Evolutionary conservation across 2,888 invertebrate genomes (phyloP), one percentile per base, ranked within the genome.

Genomic region (Piscicola geometra): DNA sequence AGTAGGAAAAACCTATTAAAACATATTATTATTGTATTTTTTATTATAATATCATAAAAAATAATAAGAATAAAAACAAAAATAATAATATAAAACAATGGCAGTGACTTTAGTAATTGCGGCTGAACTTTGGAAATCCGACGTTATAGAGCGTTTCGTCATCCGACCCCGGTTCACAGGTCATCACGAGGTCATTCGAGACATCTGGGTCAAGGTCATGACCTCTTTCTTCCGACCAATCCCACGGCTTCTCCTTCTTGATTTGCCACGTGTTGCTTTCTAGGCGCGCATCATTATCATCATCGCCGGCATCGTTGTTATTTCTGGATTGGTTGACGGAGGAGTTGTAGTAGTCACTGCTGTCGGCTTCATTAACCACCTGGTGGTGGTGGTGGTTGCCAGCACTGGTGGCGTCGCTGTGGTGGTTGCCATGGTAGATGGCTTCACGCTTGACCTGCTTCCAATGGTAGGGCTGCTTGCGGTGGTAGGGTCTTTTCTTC

Each of bases 131-230:
- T 1, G 73, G 73, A 36, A 73, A 73, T 12, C 76, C 76, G 3
- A 76, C 60, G 15, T 70, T 70, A 35, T 76, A 60, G 30, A 72
- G 47, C 32, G 41, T 56, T 52, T 76, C 76, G 28, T 76, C 76
- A 60, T 76, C 76, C 0, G 76, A 76, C 25, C 74, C 75, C 1
- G 74, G 75, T 28, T 76, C 76, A 50, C 76, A 76, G n/a, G 74
- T 67, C 76, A 76, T 76, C 50, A 32, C 75, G 30, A 76, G 35
- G 71, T 76, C 76, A 69, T 75, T 69, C n/a, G 75, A 76, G 0
- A 75, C 75, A 68, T 71, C 52, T 28, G 71, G 41, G 1, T 35
- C 64, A 60, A n/a, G 25, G 30, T 47, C 56, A 12, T 35, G 60
- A 18, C 56, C 64, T 15, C 21, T 36, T 15, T 35, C 41, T 18